A percentile compares a stretch with the other conserved stretches of the same genome.
phyloP scores from a whole-genome alignment of 2,113 vertebrate species.

The Scartelaos histophorus region DNA sequence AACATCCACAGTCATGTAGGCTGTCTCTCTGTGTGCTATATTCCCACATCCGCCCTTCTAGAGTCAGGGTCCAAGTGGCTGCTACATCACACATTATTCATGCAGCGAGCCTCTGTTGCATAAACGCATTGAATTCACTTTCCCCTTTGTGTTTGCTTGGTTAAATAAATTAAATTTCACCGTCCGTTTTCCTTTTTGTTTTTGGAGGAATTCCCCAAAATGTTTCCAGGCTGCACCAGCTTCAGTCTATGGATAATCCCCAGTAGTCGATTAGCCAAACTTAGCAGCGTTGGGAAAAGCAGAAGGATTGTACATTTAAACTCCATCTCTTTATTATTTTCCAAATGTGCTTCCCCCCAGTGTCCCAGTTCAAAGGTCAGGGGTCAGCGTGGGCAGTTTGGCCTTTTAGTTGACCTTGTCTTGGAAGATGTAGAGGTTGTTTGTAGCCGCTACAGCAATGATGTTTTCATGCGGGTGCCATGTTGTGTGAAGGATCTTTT shows the following conservation, averaged over 20 bases:
- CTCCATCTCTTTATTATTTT: conserved; percentile 30
- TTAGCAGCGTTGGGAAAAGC: conserved; percentile 34
- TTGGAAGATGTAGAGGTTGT: conserved; percentile 99
- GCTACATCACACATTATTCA: conserved; percentile 55
- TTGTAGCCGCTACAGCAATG: conserved; percentile 95
- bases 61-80: conserved; percentile 46
- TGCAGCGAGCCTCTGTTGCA: conserved; percentile 61
- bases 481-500: conserved; percentile 97
- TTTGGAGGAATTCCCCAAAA: conserved; percentile 22
- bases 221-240: conserved; percentile 21
- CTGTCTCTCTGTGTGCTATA: conserved; percentile 58
- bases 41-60: conserved; percentile 40
- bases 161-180: conserved; percentile 73
- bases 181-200: conserved; percentile 34
- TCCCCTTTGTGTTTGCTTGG: conserved; percentile 42
- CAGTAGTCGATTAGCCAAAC: conserved; percentile 20
- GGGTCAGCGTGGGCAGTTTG: conserved; percentile 37
- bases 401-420: conserved; percentile 94
- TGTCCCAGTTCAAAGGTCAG: conserved; percentile 22
- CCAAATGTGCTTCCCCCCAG: conserved; percentile 24
- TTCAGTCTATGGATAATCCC: conserved; percentile 38
- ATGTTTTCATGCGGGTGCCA: conserved; percentile 98
- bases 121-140: conserved; percentile 48
- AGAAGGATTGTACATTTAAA: conserved; percentile 28
- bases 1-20: conserved; percentile 38